Base-by-base conservation (phyloP, 2,888 invertebrate genomes). In the Rhaphigaster nebulosa region DNA sequence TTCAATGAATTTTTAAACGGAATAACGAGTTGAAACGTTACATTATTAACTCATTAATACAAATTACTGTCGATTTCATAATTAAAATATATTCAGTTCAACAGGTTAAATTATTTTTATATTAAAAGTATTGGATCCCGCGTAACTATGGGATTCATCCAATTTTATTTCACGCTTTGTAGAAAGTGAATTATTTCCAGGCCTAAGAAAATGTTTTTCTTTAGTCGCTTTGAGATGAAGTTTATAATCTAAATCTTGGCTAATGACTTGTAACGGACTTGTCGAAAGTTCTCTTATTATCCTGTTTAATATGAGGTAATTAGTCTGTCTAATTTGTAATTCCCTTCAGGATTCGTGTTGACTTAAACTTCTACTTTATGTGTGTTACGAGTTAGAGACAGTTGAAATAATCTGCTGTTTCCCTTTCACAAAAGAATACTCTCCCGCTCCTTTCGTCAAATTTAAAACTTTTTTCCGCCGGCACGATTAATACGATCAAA, bases 241-340 rank as follows among this genome's bases (percentile, higher is more conserved):
- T 76, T 76, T 76, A 76, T 76, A 76, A 76, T 76, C 70, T 76
- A 76, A 76, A 76, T 76, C 70, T 76, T 38, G 70, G 70, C 70
- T 76, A 76, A 76, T 76, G 70, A 76, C 34, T 76, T 76, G 70
- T 76, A 76, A 76, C 34, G 70, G 38, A 38, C 70, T 76, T 76
- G 70, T 76, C 70, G 70, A 76, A 76, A 76, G 10, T 76, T 76
- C 70, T 76, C 34, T 76, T 76, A 76, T 76, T 76, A 76, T 76
- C 70, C 70, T 76, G 34, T 76, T 76, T 76, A 76, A 76, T 76
- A 76, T 76, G 70, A 76, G 70, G 70, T 76, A 76, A 76, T 76
- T 76, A 76, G 70, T 76, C 70, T 76, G 70, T 76, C 70, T 76
- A 76, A 76, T 76, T 76, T 76, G 70, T 76, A 76, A 76, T 76